Evolutionary conservation across 2,113 vertebrate genomes (phyloP), one percentile per base, ranked within the genome.

Genomic region (Apteryx owenii): DNA sequence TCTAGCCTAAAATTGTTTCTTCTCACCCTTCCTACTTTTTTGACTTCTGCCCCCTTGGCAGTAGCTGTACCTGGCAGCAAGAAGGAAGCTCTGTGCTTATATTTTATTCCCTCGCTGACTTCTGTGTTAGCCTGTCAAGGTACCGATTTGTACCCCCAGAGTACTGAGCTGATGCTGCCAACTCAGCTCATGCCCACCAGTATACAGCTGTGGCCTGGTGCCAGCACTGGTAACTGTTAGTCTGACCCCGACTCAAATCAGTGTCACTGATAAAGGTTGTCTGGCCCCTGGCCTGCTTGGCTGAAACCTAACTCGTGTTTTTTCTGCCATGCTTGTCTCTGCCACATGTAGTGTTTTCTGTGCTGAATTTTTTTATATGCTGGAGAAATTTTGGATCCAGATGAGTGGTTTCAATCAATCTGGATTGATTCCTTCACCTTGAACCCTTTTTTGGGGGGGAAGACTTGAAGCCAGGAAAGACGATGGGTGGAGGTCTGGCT

Each of bases 21-120:
- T 42, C 0, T 1, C 64, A 33, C 56, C 44, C 44, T 54, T 5
- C 85, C 23, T 28, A 3, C 38, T 22, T n/a, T n/a, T 42, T 25
- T 53, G 48, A 68, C 65, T 26, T 3, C 23, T 23, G 42, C 20
- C 16, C 26, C 11, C 85, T 44, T 1, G 2, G 46, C 48, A 58
- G 44, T 51, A 54, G 69, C 40, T n/a, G 40, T 61, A 36, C 38
- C 56, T 11, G 13, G 29, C 46, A 38, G 31, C 23, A 4, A 22
- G 64, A 71, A 44, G 64, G 42, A 51, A 68, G 19, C 76, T 62
- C 44, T 21, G 26, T 40, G 36, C 28, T 15, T 26, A 0, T 3
- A 3, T 5, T 33, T 44, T 2, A 0, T 23, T 62, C 29, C 2
- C 22, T 46, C 85, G 42, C 69, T 1, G 0, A 3, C 64, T 54